Percentiles rank a stretch among this genome's conserved stretches.
These are phyloP conservation scores for Coleophora deauratella DNA, from an alignment of 2,888 invertebrate species.

Conservation along the genomic window DNA sequence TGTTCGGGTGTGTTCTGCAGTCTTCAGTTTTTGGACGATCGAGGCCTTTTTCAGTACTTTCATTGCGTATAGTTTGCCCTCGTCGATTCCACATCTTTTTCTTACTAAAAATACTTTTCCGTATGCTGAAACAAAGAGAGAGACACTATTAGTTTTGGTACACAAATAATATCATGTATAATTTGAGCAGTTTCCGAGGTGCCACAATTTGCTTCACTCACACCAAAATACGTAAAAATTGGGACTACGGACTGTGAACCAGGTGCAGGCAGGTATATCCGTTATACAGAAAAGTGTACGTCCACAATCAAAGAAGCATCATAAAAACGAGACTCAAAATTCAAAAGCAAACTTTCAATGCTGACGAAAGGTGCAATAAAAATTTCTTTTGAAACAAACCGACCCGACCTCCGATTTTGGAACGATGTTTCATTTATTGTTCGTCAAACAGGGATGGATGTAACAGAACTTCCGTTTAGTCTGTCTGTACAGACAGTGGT, in stretches of 20 bases:
- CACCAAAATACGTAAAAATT: not conserved
- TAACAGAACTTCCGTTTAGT: not conserved
- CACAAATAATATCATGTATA: not conserved
- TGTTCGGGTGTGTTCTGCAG: conserved; percentile 97
- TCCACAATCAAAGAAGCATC: too few species aligned
- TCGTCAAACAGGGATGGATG: conserved; percentile 2
- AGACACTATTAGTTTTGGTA: not conserved
- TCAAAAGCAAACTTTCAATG: not conserved
- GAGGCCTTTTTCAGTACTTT: conserved; percentile 97
- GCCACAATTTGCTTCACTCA: not conserved
- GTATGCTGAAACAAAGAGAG: conserved; percentile 81
- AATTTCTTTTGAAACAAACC: conserved; percentile 20
- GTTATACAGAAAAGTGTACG: too few species aligned
- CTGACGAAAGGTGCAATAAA: conserved; percentile 9
- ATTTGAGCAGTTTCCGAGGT: not conserved
- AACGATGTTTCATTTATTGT: conserved; percentile 1
- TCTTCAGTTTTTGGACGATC: conserved; percentile 95
- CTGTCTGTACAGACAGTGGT: not conserved
- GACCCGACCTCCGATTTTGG: conserved; percentile 6
- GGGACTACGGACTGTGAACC: too few species aligned
- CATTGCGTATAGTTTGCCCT: conserved; percentile 96
- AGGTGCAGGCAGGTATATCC: not conserved
- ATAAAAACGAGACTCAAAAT: not conserved
- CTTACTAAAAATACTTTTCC: conserved; percentile 97
- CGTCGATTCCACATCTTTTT: conserved; percentile 89